These are phyloP conservation scores for Pseudomyrmex cubaensis DNA, from an alignment of 1,140 invertebrate genomes.

Conservation along the genomic window DNA sequence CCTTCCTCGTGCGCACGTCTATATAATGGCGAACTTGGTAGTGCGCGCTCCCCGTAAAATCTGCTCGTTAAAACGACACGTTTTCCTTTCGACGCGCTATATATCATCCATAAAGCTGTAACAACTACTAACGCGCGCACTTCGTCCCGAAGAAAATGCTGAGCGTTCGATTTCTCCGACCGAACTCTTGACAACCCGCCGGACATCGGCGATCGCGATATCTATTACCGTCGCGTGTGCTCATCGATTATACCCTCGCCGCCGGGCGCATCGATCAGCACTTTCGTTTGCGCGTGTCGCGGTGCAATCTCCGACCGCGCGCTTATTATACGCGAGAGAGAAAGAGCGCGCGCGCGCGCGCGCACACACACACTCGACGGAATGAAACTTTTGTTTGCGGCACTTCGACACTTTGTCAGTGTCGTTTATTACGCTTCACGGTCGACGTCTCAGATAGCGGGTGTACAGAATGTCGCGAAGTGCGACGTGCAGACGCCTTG, in stretches of 20 bases:
- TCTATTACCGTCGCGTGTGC: conserved; percentile 49
- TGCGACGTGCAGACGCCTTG: conserved; percentile 60
- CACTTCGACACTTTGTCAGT: conserved; percentile 56
- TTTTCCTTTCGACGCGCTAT: conserved; percentile 55
- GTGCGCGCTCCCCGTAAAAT: conserved; percentile 56
- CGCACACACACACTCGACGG: neutral
- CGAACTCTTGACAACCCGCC: conserved; percentile 50
- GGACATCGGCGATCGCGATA: conserved; percentile 55
- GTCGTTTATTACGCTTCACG: conserved; percentile 53
- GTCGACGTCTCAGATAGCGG: conserved; percentile 23
- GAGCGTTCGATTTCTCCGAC: conserved; percentile 48
- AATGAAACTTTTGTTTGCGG: conserved; percentile 33
- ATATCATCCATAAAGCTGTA: conserved; percentile 58
- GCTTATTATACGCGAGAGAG: neutral
- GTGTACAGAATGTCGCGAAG: conserved; percentile 13
- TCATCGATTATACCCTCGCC: conserved; percentile 23
- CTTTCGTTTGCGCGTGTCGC: conserved; percentile 27
- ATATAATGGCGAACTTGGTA: conserved; percentile 23
- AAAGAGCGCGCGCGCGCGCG: neutral
- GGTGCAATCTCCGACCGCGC: neutral
- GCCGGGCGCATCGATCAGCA: conserved; percentile 44
- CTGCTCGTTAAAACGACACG: conserved; percentile 58
- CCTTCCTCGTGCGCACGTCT: neutral
- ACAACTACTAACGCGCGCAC: neutral
- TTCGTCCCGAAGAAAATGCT: conserved; percentile 40